These are phyloP conservation scores for Anguilla obscura DNA, from an alignment of 2,797 vertebrate species.

Conservation along the genomic window DNA sequence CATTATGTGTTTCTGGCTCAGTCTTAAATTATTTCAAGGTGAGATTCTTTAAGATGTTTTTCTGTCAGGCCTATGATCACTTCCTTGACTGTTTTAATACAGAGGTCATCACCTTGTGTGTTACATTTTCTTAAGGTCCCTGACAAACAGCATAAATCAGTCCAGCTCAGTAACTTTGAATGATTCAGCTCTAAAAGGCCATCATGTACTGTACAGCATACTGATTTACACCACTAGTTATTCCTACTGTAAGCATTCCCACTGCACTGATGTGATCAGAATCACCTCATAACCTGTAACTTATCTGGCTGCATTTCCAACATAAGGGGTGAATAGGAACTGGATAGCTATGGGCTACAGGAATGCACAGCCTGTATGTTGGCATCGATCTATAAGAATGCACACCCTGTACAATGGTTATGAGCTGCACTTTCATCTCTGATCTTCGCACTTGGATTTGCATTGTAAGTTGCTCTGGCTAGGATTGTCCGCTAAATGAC, in stretches of 20 bases:
- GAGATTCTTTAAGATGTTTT: neutral
- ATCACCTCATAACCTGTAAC: conserved; percentile 6
- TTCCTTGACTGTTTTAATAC: neutral
- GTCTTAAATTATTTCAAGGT: neutral
- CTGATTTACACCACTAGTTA: conserved; percentile 21
- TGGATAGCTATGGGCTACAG: neutral
- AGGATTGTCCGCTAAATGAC: too few species aligned
- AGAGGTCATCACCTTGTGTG: neutral
- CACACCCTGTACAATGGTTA: neutral
- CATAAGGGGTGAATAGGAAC: neutral
- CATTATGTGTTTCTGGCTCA: neutral
- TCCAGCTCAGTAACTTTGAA: neutral
- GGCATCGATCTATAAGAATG: neutral
- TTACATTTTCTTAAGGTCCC: neutral
- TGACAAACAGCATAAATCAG: conserved; percentile 3
- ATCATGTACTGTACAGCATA: neutral
- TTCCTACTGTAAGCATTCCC: neutral
- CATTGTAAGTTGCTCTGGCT: too few species aligned
- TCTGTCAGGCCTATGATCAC: neutral
- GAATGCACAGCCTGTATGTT: neutral
- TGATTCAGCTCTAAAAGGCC: neutral
- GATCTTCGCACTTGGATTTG: too few species aligned
- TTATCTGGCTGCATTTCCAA: conserved; percentile 10
- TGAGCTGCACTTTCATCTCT: too few species aligned
- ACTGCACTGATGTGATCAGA: conserved; percentile 16